Percentiles rank a stretch among this genome's conserved stretches.
These are phyloP conservation scores for Eulacestoma nigropectus DNA, from an alignment of 2,113 vertebrate genomes.

Conservation along the genomic window DNA sequence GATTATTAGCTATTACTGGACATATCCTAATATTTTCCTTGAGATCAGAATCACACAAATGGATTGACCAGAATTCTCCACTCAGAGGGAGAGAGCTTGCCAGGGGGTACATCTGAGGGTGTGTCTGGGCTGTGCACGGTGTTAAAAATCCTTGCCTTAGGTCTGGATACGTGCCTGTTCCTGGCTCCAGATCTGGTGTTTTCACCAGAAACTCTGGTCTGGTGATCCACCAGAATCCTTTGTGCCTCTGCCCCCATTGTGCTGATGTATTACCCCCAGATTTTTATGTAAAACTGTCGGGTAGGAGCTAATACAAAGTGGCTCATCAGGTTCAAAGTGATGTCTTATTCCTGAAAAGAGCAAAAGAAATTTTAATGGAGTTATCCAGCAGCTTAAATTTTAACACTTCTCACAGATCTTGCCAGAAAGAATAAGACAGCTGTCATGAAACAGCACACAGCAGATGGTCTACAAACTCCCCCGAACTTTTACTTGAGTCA, in stretches of 20 bases:
- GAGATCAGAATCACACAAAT: not conserved
- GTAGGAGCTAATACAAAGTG: not conserved
- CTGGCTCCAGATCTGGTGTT: not conserved
- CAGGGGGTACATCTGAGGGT: not conserved
- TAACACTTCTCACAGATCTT: not conserved
- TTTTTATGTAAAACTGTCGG: not conserved
- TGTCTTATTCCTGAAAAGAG: not conserved
- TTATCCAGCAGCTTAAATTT: not conserved
- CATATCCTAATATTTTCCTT: not conserved
- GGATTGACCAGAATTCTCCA: not conserved
- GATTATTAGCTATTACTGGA: not conserved
- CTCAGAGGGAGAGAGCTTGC: not conserved
- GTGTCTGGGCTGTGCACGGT: not conserved
- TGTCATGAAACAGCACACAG: not conserved
- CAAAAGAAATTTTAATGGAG: not conserved
- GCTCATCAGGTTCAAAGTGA: not conserved
- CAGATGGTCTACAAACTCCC: not conserved
- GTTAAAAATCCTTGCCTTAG: not conserved
- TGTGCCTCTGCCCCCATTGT: accelerated
- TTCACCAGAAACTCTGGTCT: too few relatives aligned
- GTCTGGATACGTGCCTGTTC: not conserved
- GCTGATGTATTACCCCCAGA: not conserved
- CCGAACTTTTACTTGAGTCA: not conserved
- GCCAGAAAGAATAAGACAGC: not conserved
- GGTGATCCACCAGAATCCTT: not conserved